phyloP scores from a whole-genome alignment of 2,797 vertebrate genomes.

The Poecilia gillii region DNA sequence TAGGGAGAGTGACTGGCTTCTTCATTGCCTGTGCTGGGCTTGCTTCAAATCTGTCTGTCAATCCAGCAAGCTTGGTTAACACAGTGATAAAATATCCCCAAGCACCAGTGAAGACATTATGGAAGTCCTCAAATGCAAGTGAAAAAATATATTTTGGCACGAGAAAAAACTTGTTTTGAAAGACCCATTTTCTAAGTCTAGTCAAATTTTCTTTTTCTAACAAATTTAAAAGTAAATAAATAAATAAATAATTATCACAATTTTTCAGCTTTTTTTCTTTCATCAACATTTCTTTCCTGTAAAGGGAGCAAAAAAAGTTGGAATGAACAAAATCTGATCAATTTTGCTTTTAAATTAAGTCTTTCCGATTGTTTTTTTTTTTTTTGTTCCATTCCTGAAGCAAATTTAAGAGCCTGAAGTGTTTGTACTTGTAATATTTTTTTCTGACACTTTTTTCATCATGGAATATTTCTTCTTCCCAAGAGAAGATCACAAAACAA shows the following conservation, averaged over 20 bases:
- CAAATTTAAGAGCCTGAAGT: too few relatives aligned
- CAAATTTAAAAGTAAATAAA: background rate
- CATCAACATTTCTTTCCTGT: background rate
- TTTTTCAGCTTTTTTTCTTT: background rate
- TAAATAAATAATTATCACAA: background rate
- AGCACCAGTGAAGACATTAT: background rate
- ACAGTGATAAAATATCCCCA: background rate
- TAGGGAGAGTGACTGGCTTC: too few relatives aligned
- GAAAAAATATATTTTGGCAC: background rate
- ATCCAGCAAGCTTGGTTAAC: background rate
- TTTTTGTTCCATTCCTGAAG: background rate
- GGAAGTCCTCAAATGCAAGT: background rate
- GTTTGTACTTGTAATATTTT: too few relatives aligned
- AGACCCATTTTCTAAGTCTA: background rate
- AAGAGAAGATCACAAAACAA: too few relatives aligned
- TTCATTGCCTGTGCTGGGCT: background rate
- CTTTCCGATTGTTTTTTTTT: too few relatives aligned
- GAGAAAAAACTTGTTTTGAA: background rate
- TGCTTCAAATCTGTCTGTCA: slow-evolving; percentile 7
- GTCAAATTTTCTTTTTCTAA: background rate
- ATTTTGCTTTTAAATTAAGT: background rate
- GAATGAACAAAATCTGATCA: background rate
- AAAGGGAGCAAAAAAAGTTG: background rate
- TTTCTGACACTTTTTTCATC: too few relatives aligned
- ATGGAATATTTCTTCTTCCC: too few relatives aligned